These are phyloP conservation scores for Oreochromis aureus DNA, from an alignment of 2,113 vertebrate species.

Conservation along the genomic window DNA sequence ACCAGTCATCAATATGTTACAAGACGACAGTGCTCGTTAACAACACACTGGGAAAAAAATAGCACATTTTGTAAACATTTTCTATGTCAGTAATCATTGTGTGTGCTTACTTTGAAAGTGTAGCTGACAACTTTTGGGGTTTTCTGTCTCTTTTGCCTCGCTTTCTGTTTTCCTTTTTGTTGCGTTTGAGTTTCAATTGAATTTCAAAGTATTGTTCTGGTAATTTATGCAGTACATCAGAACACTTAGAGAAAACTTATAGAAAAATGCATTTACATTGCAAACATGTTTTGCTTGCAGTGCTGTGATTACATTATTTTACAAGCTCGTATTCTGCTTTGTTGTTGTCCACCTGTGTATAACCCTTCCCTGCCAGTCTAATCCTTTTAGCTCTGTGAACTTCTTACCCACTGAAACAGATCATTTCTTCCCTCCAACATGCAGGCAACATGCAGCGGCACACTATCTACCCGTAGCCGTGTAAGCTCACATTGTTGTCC, in stretches of 20 bases:
- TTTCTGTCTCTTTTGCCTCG: rapidly evolving
- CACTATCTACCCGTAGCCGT: slow-evolving; percentile 4
- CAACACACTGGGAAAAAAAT: background rate
- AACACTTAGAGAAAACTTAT: background rate
- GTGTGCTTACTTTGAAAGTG: background rate
- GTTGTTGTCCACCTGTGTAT: background rate
- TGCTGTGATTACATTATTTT: background rate
- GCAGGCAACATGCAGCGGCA: background rate
- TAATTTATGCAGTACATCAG: background rate
- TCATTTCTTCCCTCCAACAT: slow-evolving; percentile 12
- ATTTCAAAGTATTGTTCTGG: background rate
- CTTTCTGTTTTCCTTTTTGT: background rate
- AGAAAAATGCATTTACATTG: background rate
- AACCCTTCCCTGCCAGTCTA: background rate
- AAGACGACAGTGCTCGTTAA: rapidly evolving
- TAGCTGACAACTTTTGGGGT: rapidly evolving
- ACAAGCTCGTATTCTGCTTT: background rate
- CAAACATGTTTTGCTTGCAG: background rate
- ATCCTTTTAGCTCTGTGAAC: slow-evolving; percentile 38
- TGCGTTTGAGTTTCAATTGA: background rate
- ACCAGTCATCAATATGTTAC: background rate
- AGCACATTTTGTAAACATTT: background rate
- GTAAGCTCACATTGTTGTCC: background rate
- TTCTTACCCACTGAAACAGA: slow-evolving; percentile 27
- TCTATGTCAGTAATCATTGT: background rate